Conservation (phyloP, 2,888 invertebrate species). For the Diadromus collaris region DNA sequence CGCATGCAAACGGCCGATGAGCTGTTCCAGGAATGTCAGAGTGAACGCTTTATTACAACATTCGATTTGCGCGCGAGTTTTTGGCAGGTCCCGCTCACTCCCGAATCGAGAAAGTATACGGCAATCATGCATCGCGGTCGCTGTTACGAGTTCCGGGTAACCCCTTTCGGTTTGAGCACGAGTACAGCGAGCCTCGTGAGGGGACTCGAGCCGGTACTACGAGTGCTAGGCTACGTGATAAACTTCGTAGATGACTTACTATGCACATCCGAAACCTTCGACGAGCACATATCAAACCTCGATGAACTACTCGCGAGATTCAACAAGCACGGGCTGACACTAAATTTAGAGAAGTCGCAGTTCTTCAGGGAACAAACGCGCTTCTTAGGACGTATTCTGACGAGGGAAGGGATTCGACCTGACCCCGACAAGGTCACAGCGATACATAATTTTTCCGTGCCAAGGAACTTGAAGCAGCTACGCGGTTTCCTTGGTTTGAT, state of each 20-base stretch:
- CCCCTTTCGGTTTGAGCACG: too few relatives aligned
- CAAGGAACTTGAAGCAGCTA: conserved; percentile 34
- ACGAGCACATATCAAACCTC: background rate
- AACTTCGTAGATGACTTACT: too few relatives aligned
- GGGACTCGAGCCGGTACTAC: background rate
- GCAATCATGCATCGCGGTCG: background rate
- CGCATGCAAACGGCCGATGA: too few relatives aligned
- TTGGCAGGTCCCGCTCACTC: too few relatives aligned
- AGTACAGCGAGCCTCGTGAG: too few relatives aligned
- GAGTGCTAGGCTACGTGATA: background rate
- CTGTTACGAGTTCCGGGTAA: conserved; percentile 1
- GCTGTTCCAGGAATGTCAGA: too few relatives aligned
- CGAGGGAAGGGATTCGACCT: background rate
- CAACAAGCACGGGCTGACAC: background rate
- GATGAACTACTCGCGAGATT: background rate
- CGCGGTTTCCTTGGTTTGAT: too few relatives aligned
- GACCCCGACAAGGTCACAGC: background rate
- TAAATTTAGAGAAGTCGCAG: conserved; percentile 28
- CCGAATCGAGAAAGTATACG: conserved; percentile 6
- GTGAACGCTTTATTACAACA: background rate
- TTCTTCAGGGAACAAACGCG: conserved; percentile 30
- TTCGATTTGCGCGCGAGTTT: background rate
- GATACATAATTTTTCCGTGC: conserved; percentile 8
- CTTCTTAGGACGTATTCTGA: conserved; percentile 28
- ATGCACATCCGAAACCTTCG: conserved; percentile 7